Conservation (phyloP, 2,888 invertebrate species). For the Caradrina kadenii region DNA sequence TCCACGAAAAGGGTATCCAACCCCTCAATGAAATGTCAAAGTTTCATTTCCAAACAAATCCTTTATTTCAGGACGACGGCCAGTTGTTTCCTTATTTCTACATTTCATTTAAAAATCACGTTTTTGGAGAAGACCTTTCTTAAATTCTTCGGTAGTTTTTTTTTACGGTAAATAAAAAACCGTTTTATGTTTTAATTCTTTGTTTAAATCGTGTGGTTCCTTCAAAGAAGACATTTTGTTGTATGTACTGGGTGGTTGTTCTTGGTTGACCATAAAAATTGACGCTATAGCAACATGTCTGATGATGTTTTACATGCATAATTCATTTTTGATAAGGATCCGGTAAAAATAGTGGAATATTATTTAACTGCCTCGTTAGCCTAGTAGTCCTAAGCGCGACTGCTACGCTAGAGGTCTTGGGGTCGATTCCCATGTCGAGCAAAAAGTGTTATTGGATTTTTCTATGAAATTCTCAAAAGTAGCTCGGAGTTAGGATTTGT, state of each 20-base stretch:
- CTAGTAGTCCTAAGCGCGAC: too few species aligned
- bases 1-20: conserved; percentile 48
- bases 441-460: too few species aligned
- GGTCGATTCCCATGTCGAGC: too few species aligned
- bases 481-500: too few species aligned
- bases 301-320: not conserved
- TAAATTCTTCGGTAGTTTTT: not conserved
- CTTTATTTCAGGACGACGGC: conserved; percentile 25
- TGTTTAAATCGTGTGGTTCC: not conserved
- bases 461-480: too few species aligned
- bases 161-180: not conserved
- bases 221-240: not conserved
- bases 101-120: conserved; percentile 28
- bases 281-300: not conserved
- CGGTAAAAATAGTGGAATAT: not conserved
- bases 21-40: conserved; percentile 48
- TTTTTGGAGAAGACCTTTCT: not conserved
- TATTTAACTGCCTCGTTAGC: too few species aligned
- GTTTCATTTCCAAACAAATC: conserved; percentile 50
- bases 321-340: not conserved
- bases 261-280: not conserved
- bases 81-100: conserved; percentile 4
- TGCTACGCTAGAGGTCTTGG: too few species aligned
- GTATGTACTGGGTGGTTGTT: not conserved
- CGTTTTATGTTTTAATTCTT: not conserved